These are phyloP conservation scores for Drosophila lutescens DNA, from an alignment of 2,888 invertebrate genomes.

Conservation along the genomic window DNA sequence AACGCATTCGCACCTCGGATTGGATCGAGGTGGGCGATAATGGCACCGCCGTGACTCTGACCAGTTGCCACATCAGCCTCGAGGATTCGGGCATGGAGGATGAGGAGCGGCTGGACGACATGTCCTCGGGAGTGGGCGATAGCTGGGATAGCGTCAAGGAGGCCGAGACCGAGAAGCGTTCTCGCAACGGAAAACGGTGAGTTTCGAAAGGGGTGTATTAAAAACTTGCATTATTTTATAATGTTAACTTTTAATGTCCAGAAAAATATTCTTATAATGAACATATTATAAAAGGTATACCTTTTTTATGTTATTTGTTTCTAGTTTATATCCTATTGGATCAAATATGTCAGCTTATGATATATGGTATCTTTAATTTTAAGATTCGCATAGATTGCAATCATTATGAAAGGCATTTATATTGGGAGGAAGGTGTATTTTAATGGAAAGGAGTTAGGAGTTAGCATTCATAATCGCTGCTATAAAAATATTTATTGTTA, in stretches of 20 bases:
- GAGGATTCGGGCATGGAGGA: constrained; percentile 85
- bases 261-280: too few relatives aligned
- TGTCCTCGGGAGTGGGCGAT: constrained; percentile 84
- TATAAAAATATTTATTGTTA: neutral
- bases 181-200: constrained; percentile 81
- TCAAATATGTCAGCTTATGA: too few relatives aligned
- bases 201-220: constrained; percentile 30
- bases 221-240: too few relatives aligned
- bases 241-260: too few relatives aligned
- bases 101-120: constrained; percentile 84
- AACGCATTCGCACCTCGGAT: constrained; percentile 85
- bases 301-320: too few relatives aligned
- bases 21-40: constrained; percentile 86
- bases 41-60: constrained; percentile 86
- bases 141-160: constrained; percentile 85
- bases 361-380: neutral
- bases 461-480: neutral
- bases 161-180: constrained; percentile 81
- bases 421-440: neutral
- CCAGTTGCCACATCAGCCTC: constrained; percentile 86
- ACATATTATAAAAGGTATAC: too few relatives aligned
- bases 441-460: neutral
- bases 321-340: too few relatives aligned
- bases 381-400: neutral
- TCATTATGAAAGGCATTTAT: neutral